phyloP scores from a whole-genome alignment of 1,140 invertebrate genomes.

The Lasioglossum baleicum region DNA sequence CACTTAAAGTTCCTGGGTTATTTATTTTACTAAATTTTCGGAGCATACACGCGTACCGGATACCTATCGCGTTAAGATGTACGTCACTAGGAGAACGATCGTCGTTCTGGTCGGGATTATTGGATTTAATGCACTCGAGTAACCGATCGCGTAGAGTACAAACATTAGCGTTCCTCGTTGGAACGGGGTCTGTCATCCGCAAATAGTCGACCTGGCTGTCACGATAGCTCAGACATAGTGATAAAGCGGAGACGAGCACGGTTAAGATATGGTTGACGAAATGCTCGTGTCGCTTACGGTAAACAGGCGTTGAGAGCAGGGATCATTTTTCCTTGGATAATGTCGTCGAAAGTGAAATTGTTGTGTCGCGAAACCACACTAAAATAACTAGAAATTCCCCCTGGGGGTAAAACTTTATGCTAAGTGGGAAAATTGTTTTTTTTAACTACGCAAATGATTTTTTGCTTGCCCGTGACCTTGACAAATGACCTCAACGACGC shows the following conservation, averaged over 20 bases:
- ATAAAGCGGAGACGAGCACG: slow-evolving; percentile 1
- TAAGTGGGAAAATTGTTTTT: too few species aligned
- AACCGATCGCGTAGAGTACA: slow-evolving; percentile 33
- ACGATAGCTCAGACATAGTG: slow-evolving; percentile 31
- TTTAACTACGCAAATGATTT: not conserved
- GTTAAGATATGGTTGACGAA: not conserved
- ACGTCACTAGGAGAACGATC: slow-evolving; percentile 45
- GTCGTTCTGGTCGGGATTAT: slow-evolving; percentile 29
- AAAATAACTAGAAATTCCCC: too few species aligned
- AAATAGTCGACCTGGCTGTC: slow-evolving; percentile 56
- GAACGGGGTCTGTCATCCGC: slow-evolving; percentile 54
- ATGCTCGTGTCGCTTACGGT: not conserved
- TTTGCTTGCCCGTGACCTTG: not conserved
- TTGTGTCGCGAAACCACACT: too few species aligned
- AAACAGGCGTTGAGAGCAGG: not conserved
- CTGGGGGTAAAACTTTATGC: too few species aligned
- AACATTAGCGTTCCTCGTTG: slow-evolving; percentile 29
- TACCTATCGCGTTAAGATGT: slow-evolving; percentile 6
- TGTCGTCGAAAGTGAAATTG: too few species aligned
- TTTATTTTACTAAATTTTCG: not conserved
- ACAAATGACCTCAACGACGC: not conserved
- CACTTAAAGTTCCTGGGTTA: too few species aligned
- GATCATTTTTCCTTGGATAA: not conserved
- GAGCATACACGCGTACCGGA: not conserved
- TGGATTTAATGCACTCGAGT: slow-evolving; percentile 39